Base-by-base conservation (phyloP, 2,888 invertebrate genomes). In the Hipparchia sbordonii region DNA sequence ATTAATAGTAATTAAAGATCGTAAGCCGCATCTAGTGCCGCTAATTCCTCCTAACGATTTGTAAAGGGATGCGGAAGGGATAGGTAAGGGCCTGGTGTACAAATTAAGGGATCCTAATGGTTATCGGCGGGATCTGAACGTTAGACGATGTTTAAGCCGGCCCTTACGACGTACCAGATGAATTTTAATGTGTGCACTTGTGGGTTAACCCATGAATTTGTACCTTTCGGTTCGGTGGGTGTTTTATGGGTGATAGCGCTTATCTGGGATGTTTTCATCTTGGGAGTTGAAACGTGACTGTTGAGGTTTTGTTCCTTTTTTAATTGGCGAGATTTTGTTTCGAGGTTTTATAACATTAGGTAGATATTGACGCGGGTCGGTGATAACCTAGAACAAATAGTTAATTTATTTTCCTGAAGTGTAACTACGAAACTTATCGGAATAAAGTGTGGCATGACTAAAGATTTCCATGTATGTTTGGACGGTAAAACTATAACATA, bases 61-160 rank as follows among this genome's bases (percentile, higher is more conserved):
- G 90, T 85, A 89, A 89, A 92, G 91, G 92, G 91, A 89, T 90
- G 84, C 89, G 88, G 88, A 91, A 90, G 90, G 92, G 91, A 91
- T 90, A 92, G 93, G 92, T 92, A 89, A 89, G 92, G 91, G 89
- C 87, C 83, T 85, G 81, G 80, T 79, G 89, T 85, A 92, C 92
- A 92, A 93, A 92, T 93, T 93, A 93, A 92, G 92, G 93, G 92
- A 82, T 88, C 86, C 89, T 92, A 93, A 92, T 91, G 92, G 91
- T 92, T 93, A 93, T 93, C 93, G 89, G 84, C 79, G 81, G 85
- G 85, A 90, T 90, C 90, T 89, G 80, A 82, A 78, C 86, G 86
- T 83, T 83, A 83, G 85, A 80, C 82, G 80, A 84, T 85, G 88
- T 85, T 86, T 86, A 85, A 87, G 84, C 87, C 85, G 87, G 84